These are phyloP conservation scores for Halictus ligatus DNA, from an alignment of 2,888 invertebrate genomes.

Conservation along the genomic window DNA sequence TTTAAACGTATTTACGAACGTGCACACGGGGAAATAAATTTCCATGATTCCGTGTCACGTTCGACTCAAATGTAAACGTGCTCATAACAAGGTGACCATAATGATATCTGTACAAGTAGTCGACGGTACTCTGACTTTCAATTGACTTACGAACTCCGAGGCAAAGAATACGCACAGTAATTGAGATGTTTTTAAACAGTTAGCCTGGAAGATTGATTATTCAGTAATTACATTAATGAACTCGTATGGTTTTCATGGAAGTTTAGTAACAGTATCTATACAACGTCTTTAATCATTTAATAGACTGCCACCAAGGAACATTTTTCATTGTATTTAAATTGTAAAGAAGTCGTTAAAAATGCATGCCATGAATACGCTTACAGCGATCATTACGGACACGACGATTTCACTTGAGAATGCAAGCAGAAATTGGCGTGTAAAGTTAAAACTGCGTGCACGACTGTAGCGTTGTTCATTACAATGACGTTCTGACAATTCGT, in stretches of 20 bases:
- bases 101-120: neutral
- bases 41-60: conserved; percentile 19
- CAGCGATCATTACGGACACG: no score
- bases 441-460: no score
- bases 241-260: neutral
- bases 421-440: no score
- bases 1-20: conserved; percentile 45
- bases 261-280: neutral
- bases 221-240: neutral
- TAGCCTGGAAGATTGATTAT: neutral
- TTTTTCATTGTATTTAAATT: conserved; percentile 1
- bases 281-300: neutral
- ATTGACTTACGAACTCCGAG: neutral
- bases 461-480: no score
- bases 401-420: no score
- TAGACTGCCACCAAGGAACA: neutral
- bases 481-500: no score
- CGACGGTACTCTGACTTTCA: neutral
- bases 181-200: neutral
- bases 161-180: neutral
- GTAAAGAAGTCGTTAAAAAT: neutral
- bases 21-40: conserved; percentile 43
- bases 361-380: neutral
- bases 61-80: conserved; percentile 30
- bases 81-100: conserved; percentile 7